Evolutionary conservation across 2,888 invertebrate species (phyloP).

Genomic region (Silvanus unidentatus): DNA sequence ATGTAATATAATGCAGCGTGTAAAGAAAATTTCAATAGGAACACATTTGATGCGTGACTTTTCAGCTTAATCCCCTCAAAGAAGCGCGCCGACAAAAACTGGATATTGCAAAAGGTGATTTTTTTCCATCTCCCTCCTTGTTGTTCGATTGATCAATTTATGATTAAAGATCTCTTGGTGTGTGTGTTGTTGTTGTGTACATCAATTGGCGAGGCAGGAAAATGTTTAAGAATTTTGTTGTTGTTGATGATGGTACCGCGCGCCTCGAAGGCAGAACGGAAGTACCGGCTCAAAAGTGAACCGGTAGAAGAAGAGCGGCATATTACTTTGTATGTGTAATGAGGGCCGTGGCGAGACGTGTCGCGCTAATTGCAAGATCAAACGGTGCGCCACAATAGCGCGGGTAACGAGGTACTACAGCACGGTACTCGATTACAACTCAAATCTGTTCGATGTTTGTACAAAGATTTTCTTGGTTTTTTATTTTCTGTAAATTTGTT

Average conservation of each 20-base stretch:
- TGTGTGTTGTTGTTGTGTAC: too few species aligned
- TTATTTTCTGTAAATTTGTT: too few species aligned
- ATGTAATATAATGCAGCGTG: slow-evolving; percentile 13
- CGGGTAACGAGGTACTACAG: slow-evolving; percentile 27
- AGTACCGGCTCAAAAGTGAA: slow-evolving; percentile 21
- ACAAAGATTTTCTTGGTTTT: too few species aligned
- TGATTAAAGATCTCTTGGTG: slow-evolving; percentile 36
- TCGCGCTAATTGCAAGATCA: slow-evolving; percentile 40
- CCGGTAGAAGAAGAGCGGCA: slow-evolving; percentile 27
- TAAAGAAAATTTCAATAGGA: slow-evolving; percentile 27
- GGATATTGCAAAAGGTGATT: slow-evolving; percentile 37
- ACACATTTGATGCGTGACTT: slow-evolving; percentile 38
- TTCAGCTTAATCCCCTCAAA: slow-evolving; percentile 38
- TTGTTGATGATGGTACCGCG: too few species aligned
- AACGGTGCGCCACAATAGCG: slow-evolving; percentile 29
- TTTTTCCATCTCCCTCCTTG: slow-evolving; percentile 30
- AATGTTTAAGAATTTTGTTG: too few species aligned
- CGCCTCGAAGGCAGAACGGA: slow-evolving; percentile 20
- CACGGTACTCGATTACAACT: slow-evolving; percentile 24
- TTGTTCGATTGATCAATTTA: slow-evolving; percentile 37
- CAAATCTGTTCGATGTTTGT: slow-evolving; percentile 10
- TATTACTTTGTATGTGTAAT: slow-evolving; percentile 36
- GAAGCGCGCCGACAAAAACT: slow-evolving; percentile 28
- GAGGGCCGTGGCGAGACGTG: slow-evolving; percentile 34
- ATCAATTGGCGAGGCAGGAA: slow-evolving; percentile 36